A percentile compares a stretch with the other conserved stretches of the same genome.
Conservation (phyloP, 2,113 vertebrate species). For the Scolopax mira region DNA sequence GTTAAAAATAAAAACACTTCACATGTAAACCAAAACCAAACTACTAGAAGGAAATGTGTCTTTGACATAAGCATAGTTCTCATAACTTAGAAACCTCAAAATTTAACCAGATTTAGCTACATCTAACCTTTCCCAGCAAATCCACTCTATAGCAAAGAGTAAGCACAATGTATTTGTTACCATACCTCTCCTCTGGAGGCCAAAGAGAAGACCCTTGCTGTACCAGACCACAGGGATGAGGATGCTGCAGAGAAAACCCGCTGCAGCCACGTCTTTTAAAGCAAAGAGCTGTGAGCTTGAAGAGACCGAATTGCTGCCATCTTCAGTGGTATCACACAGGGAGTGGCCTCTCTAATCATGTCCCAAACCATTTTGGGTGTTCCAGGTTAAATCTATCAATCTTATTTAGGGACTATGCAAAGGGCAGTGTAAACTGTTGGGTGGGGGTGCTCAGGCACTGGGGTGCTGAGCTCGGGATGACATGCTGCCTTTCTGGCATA, state of each 20-base stretch:
- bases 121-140: background rate
- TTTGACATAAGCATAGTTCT: background rate
- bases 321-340: background rate
- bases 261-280: background rate
- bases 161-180: background rate
- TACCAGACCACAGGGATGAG: background rate
- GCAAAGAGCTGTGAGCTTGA: background rate
- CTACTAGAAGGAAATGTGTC: background rate
- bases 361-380: background rate
- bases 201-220: background rate
- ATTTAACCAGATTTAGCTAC: background rate
- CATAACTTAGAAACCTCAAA: background rate
- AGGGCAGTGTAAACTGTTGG: background rate
- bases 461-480: background rate
- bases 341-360: background rate
- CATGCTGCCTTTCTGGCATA: background rate
- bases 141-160: background rate
- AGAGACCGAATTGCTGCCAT: background rate
- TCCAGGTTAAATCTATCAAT: background rate
- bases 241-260: background rate
- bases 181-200: background rate
- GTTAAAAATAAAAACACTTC: background rate
- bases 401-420: background rate
- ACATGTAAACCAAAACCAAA: background rate
- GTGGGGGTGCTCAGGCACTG: fast-evolving